phyloP scores from a whole-genome alignment of 2,797 vertebrate genomes.

The Botia almorhae region DNA sequence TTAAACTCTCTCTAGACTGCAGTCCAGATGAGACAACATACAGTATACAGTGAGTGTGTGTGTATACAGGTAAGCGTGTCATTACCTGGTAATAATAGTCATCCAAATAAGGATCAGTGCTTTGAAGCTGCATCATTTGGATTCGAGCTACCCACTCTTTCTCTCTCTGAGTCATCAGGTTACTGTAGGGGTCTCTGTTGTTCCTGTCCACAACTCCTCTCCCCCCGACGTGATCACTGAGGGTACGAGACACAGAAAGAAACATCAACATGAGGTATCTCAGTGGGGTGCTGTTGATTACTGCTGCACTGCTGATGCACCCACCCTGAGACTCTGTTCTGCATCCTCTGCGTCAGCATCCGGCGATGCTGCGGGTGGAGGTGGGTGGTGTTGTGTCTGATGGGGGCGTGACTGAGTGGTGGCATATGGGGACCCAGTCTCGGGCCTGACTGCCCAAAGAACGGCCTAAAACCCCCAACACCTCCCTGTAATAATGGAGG shows the following conservation, averaged over 20 bases:
- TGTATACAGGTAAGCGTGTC: neutral
- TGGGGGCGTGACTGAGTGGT: constrained; percentile 78
- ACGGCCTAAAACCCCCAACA: constrained; percentile 86
- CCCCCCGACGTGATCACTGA: constrained; percentile 74
- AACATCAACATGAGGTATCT: neutral
- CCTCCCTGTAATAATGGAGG: constrained; percentile 82
- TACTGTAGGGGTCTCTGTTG: constrained; percentile 91
- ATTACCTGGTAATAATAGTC: constrained; percentile 97
- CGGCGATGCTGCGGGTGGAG: constrained; percentile 94
- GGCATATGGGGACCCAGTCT: constrained; percentile 73
- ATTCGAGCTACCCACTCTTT: constrained; percentile 98
- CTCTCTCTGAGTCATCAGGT: constrained; percentile 95
- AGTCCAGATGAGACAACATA: too few species aligned
- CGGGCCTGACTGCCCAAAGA: constrained; percentile 83
- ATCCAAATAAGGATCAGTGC: constrained; percentile 95
- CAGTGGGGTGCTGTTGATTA: too few species aligned
- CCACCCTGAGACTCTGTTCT: constrained; percentile 83
- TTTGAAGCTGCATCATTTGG: constrained; percentile 98
- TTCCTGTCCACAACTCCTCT: constrained; percentile 67
- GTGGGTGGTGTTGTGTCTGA: constrained; percentile 91
- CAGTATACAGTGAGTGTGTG: too few species aligned
- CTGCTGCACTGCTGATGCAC: neutral
- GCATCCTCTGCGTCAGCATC: constrained; percentile 89
- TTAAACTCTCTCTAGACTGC: too few species aligned
- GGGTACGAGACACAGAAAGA: constrained; percentile 48